Conservation (phyloP, 1,140 invertebrate genomes). For the Pachypsylla venusta region DNA sequence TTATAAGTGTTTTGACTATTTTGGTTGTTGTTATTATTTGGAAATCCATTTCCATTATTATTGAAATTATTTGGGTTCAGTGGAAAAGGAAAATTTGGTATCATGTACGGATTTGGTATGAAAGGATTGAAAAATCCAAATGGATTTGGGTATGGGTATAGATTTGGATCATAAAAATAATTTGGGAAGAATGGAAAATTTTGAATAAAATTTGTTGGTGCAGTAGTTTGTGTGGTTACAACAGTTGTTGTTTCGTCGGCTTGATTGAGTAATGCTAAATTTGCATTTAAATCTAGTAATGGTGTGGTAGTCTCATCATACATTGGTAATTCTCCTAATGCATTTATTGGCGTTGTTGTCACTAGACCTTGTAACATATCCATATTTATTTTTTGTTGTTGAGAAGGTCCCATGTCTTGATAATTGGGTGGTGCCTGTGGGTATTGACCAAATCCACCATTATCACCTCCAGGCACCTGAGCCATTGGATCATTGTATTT, state of each 20-base stretch:
- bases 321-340: neutral
- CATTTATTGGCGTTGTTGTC: neutral
- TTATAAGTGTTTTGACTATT: too few species aligned
- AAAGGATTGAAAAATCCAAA: neutral
- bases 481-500: neutral
- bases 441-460: neutral
- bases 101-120: neutral
- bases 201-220: neutral
- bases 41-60: too few species aligned
- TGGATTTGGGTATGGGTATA: neutral
- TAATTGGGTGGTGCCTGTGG: neutral
- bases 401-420: neutral
- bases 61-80: too few species aligned
- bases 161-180: neutral
- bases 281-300: neutral
- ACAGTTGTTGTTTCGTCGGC: neutral
- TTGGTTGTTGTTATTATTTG: too few species aligned
- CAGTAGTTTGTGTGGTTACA: neutral
- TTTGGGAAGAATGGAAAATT: neutral
- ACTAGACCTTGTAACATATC: neutral
- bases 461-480: neutral
- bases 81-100: neutral
- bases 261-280: neutral
- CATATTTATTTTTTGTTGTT: neutral
- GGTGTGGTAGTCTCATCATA: neutral